Percentiles rank a stretch among this genome's conserved stretches.
These are phyloP conservation scores for Hippopotamus amphibius DNA, from an alignment of 2,113 vertebrate genomes.

Conservation along the genomic window DNA sequence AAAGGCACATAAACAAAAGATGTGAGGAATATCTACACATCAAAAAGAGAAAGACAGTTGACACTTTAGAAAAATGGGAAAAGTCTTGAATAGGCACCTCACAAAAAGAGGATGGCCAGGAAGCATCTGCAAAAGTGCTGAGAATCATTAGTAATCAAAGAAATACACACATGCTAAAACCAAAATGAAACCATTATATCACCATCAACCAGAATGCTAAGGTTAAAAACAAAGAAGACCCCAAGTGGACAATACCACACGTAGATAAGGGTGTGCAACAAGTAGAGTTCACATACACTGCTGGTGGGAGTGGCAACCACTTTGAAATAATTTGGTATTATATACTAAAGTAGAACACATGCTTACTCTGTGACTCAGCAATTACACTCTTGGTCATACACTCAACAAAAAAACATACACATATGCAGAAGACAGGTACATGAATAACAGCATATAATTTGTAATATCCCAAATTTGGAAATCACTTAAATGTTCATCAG, in stretches of 20 bases:
- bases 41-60: background rate
- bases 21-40: background rate
- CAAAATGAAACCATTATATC: background rate
- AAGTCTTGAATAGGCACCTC: background rate
- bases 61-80: background rate
- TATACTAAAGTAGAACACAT: background rate
- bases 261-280: background rate
- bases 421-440: background rate
- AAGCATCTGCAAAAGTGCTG: background rate
- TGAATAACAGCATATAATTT: background rate
- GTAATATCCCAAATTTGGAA: background rate
- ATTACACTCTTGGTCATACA: background rate
- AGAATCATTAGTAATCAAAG: background rate
- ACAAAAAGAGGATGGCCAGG: background rate
- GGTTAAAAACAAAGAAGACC: conserved; percentile 2
- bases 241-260: background rate
- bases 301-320: background rate
- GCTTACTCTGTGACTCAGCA: background rate
- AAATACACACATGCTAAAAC: background rate
- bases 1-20: background rate
- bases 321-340: background rate
- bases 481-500: background rate
- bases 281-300: background rate
- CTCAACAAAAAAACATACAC: background rate
- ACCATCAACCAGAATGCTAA: background rate